These are phyloP conservation scores for Desoria tigrina DNA, from an alignment of 2,888 invertebrate species.

Conservation along the genomic window DNA sequence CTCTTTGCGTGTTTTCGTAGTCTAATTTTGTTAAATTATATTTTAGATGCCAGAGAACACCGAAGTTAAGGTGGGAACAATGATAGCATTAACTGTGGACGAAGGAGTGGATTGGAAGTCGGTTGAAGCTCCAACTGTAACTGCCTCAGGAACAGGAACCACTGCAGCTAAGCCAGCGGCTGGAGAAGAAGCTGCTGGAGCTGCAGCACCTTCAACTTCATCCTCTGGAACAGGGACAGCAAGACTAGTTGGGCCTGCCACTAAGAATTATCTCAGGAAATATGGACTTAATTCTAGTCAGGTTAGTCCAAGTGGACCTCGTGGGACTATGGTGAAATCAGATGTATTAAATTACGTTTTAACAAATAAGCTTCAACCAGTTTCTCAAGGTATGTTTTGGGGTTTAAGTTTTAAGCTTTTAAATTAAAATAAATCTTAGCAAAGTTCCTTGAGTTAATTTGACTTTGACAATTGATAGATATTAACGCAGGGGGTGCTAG, in stretches of 20 bases:
- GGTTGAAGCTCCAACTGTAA: constrained; percentile 57
- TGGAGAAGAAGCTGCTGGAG: background rate
- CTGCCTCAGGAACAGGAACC: constrained; percentile 13
- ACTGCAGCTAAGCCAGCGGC: background rate
- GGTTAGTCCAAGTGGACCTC: constrained; percentile 63
- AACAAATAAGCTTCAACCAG: constrained; percentile 58
- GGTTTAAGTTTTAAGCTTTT: background rate
- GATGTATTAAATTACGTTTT: constrained; percentile 61
- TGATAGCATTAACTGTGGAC: constrained; percentile 65
- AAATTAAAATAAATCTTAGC: background rate
- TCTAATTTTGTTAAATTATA: constrained; percentile 9
- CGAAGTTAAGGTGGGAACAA: constrained; percentile 62
- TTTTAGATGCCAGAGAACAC: constrained; percentile 60
- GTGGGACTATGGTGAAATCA: constrained; percentile 65
- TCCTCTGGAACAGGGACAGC: background rate
- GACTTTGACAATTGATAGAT: too few species aligned
- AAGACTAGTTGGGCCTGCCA: constrained; percentile 63
- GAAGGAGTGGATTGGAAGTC: constrained; percentile 67
- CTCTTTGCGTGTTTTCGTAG: background rate
- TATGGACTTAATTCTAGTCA: constrained; percentile 61
- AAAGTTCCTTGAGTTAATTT: background rate
- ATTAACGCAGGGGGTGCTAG: background rate
- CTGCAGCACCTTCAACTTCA: constrained; percentile 9
- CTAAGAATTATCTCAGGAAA: constrained; percentile 63
- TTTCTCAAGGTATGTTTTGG: constrained; percentile 40